A percentile compares a stretch with the other conserved stretches of the same genome.
These are phyloP conservation scores for Steromphala cineraria DNA, from an alignment of 2,888 invertebrate genomes.

Conservation along the genomic window DNA sequence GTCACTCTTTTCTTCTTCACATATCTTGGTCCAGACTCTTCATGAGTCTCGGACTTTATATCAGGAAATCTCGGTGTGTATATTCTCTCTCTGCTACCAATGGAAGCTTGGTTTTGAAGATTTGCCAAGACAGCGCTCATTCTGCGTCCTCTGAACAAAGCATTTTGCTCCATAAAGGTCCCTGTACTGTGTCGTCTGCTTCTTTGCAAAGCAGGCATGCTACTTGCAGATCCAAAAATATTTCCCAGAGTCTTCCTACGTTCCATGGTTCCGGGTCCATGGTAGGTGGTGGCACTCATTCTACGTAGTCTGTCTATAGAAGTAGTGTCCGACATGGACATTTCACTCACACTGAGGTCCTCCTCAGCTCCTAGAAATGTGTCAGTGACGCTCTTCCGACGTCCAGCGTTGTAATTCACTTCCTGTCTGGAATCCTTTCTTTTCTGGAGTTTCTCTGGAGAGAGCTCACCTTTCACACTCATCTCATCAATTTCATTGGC, in stretches of 20 bases:
- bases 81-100: not conserved
- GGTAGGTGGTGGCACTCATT: not conserved
- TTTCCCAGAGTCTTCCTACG: not conserved
- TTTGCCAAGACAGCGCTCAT: no score
- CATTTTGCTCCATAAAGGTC: not conserved
- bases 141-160: no score
- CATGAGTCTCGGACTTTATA: not conserved
- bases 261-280: not conserved
- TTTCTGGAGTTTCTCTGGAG: not conserved
- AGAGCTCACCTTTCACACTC: not conserved
- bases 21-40: not conserved
- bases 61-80: not conserved
- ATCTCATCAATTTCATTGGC: constrained; percentile 29
- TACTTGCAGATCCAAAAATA: not conserved
- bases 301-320: not conserved
- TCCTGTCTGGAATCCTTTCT: constrained; percentile 4
- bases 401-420: not conserved
- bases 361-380: constrained; percentile 21
- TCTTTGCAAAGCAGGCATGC: not conserved
- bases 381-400: constrained; percentile 12
- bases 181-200: not conserved
- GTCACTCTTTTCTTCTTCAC: not conserved
- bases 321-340: not conserved
- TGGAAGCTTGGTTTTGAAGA: no score
- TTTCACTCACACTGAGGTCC: not conserved